phyloP scores from a whole-genome alignment of 2,888 invertebrate genomes.

The Parascotia fuliginaria region DNA sequence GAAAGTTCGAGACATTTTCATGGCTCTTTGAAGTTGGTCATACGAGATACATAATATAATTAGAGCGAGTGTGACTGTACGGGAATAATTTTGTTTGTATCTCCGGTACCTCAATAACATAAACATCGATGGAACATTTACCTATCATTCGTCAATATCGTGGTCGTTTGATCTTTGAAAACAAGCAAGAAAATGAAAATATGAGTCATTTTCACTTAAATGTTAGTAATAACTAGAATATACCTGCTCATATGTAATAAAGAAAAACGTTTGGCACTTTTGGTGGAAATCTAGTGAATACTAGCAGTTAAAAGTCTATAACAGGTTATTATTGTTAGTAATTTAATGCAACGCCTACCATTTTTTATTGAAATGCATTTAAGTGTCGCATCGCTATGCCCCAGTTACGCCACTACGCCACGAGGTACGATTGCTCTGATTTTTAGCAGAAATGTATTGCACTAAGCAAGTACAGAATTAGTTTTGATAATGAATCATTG shows the following conservation, averaged over 20 bases:
- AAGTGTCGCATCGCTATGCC: conserved; percentile 52
- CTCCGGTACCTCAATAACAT: conserved; percentile 30
- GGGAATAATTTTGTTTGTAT: conserved; percentile 30
- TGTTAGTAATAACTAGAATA: conserved; percentile 9
- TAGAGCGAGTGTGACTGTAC: conserved; percentile 31
- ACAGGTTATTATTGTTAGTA: conserved; percentile 52
- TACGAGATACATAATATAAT: conserved; percentile 22
- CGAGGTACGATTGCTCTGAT: neutral
- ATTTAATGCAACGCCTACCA: conserved; percentile 45
- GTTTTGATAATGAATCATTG: too few species aligned
- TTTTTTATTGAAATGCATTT: conserved; percentile 68
- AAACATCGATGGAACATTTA: conserved; percentile 32
- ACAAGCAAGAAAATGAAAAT: conserved; percentile 2
- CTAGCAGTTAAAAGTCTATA: conserved; percentile 7
- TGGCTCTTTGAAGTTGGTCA: conserved; percentile 28
- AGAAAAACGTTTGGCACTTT: conserved; percentile 6
- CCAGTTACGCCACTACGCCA: conserved; percentile 49
- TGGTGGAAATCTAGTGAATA: conserved; percentile 11
- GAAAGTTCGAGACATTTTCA: conserved; percentile 14
- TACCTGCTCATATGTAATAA: neutral
- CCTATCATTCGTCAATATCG: conserved; percentile 12
- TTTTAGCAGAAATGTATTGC: too few species aligned
- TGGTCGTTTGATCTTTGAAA: conserved; percentile 25
- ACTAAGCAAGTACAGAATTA: too few species aligned
- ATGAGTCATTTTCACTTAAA: conserved; percentile 2